phyloP scores from a whole-genome alignment of 2,888 invertebrate species.

The Orthosia gracilis region DNA sequence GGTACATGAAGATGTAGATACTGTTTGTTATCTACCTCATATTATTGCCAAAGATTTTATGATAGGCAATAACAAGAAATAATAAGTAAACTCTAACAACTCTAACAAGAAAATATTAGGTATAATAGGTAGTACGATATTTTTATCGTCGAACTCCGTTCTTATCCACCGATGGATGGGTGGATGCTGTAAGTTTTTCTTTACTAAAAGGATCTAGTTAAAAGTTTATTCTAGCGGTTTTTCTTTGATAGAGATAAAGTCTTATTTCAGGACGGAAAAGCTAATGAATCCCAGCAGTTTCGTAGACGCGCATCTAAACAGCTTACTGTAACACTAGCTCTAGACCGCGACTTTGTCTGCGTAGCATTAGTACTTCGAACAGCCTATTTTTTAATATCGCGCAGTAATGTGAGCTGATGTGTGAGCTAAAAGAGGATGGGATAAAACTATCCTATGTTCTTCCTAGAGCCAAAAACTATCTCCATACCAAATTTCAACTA shows the following conservation, averaged over 20 bases:
- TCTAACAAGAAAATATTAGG: conserved; percentile 29
- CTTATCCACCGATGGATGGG: not conserved
- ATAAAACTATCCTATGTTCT: too few relatives aligned
- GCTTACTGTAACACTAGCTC: too few relatives aligned
- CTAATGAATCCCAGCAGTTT: not conserved
- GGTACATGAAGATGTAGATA: too few relatives aligned
- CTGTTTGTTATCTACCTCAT: not conserved
- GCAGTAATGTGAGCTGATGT: too few relatives aligned
- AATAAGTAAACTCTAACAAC: conserved; percentile 20
- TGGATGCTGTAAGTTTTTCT: not conserved
- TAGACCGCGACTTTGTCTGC: too few relatives aligned
- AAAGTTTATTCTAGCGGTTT: not conserved
- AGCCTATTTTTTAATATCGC: too few relatives aligned
- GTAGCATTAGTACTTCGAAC: too few relatives aligned
- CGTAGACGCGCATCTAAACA: not conserved
- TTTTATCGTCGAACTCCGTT: conserved; percentile 2
- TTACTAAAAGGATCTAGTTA: not conserved
- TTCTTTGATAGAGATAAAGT: not conserved
- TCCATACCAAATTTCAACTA: too few relatives aligned
- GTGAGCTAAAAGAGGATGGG: too few relatives aligned
- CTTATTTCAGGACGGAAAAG: not conserved
- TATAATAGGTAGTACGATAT: not conserved
- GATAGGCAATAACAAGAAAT: not conserved
- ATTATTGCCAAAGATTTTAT: conserved; percentile 2
- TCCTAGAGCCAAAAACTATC: too few relatives aligned